These are phyloP conservation scores for Hyperopisus bebe DNA, from an alignment of 2,113 vertebrate species.

Conservation along the genomic window DNA sequence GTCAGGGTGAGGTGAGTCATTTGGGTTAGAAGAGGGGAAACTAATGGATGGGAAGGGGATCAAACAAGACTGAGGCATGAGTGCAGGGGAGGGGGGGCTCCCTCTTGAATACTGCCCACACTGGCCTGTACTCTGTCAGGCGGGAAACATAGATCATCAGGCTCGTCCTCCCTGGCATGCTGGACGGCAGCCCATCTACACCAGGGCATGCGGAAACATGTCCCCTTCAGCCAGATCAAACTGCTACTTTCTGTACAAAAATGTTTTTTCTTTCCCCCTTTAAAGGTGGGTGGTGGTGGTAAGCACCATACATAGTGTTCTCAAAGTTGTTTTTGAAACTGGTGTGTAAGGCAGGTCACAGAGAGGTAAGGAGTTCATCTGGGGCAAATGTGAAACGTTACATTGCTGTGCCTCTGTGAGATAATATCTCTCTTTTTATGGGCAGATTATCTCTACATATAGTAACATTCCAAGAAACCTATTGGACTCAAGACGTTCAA, in stretches of 20 bases:
- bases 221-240: conserved; percentile 8
- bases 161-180: conserved; percentile 2
- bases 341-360: conserved; percentile 22
- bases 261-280: conserved; percentile 3
- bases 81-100: neutral
- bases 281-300: conserved; percentile 7
- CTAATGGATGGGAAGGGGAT: neutral
- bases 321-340: conserved; percentile 20
- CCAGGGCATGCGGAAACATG: conserved; percentile 19
- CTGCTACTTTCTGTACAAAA: conserved; percentile 24
- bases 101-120: neutral
- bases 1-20: neutral
- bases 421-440: neutral
- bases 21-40: neutral
- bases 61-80: neutral
- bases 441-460: neutral
- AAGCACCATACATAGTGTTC: conserved; percentile 22
- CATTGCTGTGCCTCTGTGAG: neutral
- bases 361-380: conserved; percentile 23
- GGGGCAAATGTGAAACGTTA: conserved; percentile 15
- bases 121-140: neutral
- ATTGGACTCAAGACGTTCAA: neutral
- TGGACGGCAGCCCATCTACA: conserved; percentile 19
- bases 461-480: neutral
- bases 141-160: neutral